Evolutionary conservation across 2,797 vertebrate species (phyloP), one percentile per base, ranked within the genome.

Genomic region (Crocidura indochinensis): DNA sequence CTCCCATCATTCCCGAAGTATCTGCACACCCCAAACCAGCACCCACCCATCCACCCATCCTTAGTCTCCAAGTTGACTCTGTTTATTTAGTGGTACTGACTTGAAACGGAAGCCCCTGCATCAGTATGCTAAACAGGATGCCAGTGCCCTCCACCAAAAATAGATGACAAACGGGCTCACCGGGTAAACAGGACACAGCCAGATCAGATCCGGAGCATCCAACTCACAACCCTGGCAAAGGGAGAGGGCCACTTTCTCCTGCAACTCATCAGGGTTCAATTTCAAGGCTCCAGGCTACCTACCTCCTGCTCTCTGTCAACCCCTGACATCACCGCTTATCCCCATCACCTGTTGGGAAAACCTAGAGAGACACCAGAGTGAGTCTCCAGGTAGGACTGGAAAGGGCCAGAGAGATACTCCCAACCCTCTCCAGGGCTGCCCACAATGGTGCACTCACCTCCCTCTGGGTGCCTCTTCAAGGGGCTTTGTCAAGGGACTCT

Each of bases 41-140:
- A 6, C 71, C 73, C 29, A 44, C n/a, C 49, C 38, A 38, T 38
- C 38, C 38, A 38, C 38, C 38, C 38, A 38, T 49, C 51, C 38
- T 68, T 91, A 38, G 67, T 74, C 75, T 91, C 75, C 84, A 60
- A 83, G 60, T 84, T 64, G 20, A 49, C 46, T 46, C 29, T 87
- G 80, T 90, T 92, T 91, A 82, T 76, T 84, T 91, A 72, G 84
- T 73, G 78, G 6, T 88, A 84, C 92, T 95, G 87, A 79, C 94
- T 94, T 84, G 53, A 82, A 89, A 88, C 88, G 89, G 78, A 96
- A 95, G 49, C 31, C 64, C 38, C 75, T 38, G 1, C 80, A 71
- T 81, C 27, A 4, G 53, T 44, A 56, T 24, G 31, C 38, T 77
- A 91, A 88, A 94, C 90, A 91, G 92, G 89, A 95, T 92, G 87